Evolutionary conservation across 2,113 vertebrate genomes (phyloP), one percentile per base, ranked within the genome.

Genomic region (Neolamprologus tretocephalus): DNA sequence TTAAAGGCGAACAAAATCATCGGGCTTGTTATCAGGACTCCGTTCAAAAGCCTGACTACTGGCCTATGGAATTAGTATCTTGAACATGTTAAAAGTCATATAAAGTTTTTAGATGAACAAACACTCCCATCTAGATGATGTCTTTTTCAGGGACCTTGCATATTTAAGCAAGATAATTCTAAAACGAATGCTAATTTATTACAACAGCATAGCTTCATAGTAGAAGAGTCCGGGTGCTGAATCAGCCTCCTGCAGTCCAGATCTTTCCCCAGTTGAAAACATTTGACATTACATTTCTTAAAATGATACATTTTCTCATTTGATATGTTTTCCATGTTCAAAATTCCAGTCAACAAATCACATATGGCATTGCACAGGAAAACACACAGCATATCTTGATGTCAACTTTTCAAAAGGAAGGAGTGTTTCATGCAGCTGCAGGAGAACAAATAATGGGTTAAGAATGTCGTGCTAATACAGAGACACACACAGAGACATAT

Each of bases 321-420:
- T 73, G 68, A 47, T 73, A 47, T 11, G 40, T 75, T 75, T 75
- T 28, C 14, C 7, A 75, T 47, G 21, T 45, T 73, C 8, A 66
- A 42, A 78, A 51, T 78, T 78, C 68, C 71, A 40, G 3, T 49
- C 11, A 79, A 16, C 7, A 89, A 51, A 51, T 16, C 14, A 33
- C 3, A 9, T 47, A 33, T 42, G 78, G 14, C 33, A 51, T 58
- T 31, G 73, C 4, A 31, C 8, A 3, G n/a, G 26, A 66, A 81
- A 75, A 86, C 80, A 84, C 45, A 51, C 73, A 51, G 73, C 45
- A 78, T 26, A 73, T 80, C 83, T 42, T 90, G 81, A 71, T 55
- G 26, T 88, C 45, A 68, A 53, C 42, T 80, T 87, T 61, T 26
- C 40, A 37, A 81, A 93, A 51, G 80, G 88, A 91, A 87, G 82